Evolutionary conservation across 2,113 vertebrate genomes (phyloP), one percentile per base, ranked within the genome.

Genomic region (Oreochromis aureus): DNA sequence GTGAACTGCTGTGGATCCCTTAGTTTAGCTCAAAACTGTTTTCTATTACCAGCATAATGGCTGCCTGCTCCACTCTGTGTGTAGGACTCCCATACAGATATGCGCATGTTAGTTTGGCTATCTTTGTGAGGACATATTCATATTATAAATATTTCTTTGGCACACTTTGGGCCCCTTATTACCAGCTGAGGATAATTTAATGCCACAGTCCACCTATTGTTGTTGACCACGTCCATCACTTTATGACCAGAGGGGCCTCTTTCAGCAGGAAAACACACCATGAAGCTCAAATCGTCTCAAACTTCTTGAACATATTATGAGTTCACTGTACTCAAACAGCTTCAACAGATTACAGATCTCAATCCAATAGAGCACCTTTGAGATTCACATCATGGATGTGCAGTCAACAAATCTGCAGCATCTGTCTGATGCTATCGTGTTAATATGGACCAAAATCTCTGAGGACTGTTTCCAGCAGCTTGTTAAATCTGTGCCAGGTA

Each of bases 141-240:
- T 44, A 71, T 69, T 71, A 13, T 66, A n/a, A 66, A 66, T 66
- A n/a, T 66, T 6, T 71, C 15, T 41, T 44, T 44, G 5, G 12
- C 66, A 71, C 13, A 10, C 12, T 71, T 71, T 71, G 13, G 3
- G 22, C 7, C n/a, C n/a, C 39, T 71, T 44, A 10, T 44, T 4
- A 71, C 39, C 12, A 71, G 0, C 39, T 71, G 39, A 16, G 8
- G n/a, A 71, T 44, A 16, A 16, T 0, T 76, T 46, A 48, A 73
- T 11, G 3, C 10, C 71, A 48, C 15, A 76, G 69, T 41, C 15
- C 15, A 27, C 41, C 41, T 5, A 46, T 5, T 73, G 41, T 46
- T 76, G 69, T 24, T 76, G 41, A 48, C 24, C 41, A 48, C 6
- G 9, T 18, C 24, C 24, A 48, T 76, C 41, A 4, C 22, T 76